These are phyloP conservation scores for Ostrea edulis DNA, from an alignment of 1,140 invertebrate genomes.

Conservation along the genomic window DNA sequence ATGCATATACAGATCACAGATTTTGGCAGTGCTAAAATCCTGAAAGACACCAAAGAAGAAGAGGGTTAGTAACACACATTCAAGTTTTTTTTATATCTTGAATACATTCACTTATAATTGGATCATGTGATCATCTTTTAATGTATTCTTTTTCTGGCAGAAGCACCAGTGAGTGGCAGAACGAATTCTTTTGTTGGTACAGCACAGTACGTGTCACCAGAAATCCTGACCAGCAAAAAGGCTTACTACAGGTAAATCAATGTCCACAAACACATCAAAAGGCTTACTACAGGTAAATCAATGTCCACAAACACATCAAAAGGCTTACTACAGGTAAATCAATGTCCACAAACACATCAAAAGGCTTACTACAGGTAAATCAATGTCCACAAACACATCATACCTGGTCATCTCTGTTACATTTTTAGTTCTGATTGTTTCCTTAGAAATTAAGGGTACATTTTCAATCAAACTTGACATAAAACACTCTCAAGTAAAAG, in stretches of 20 bases:
- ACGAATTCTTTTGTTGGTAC: conserved; percentile 98
- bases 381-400: too few species aligned
- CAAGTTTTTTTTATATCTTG: background rate
- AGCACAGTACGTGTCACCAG: conserved; percentile 98
- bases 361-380: conserved; percentile 83
- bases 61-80: background rate
- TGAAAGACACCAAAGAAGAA: conserved; percentile 46
- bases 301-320: too few species aligned
- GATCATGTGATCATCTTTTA: background rate
- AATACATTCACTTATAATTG: too few species aligned
- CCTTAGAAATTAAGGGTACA: too few species aligned
- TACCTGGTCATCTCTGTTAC: too few species aligned
- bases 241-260: conserved; percentile 82
- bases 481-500: too few species aligned
- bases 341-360: too few species aligned
- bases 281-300: conserved; percentile 82
- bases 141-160: background rate
- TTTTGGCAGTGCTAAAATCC: conserved; percentile 97
- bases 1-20: conserved; percentile 99
- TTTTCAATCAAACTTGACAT: too few species aligned
- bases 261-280: too few species aligned
- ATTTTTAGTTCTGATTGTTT: too few species aligned
- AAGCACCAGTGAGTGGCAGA: conserved; percentile 52
- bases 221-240: conserved; percentile 91
- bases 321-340: conserved; percentile 83